Conservation (phyloP, 2,797 vertebrate genomes). For the Alfaro cultratus region DNA sequence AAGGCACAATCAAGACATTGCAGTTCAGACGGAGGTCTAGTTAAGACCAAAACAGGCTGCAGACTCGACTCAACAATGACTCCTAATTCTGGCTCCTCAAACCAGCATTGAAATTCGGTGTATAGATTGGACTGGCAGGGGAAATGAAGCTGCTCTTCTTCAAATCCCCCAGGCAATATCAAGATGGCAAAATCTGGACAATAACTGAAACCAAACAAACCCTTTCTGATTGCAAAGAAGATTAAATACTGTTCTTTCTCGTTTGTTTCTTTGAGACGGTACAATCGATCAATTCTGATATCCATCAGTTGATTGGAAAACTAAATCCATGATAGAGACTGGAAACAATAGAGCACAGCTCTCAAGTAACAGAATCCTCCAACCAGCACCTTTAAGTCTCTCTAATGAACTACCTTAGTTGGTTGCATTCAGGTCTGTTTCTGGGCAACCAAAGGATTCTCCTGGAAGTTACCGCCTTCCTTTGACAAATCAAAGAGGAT, state of each 20-base stretch:
- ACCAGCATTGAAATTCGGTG: neutral
- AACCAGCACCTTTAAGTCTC: conserved; percentile 11
- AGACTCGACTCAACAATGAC: conserved; percentile 2
- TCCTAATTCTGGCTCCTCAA: neutral
- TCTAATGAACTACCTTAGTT: conserved; percentile 15
- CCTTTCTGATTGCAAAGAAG: neutral
- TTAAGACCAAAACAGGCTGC: neutral
- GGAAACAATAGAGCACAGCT: neutral
- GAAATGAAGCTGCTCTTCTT: conserved; percentile 2
- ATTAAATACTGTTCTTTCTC: neutral
- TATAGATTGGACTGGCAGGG: neutral
- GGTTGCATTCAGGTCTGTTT: conserved; percentile 19
- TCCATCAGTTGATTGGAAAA: conserved; percentile 4
- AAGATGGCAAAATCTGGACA: neutral
- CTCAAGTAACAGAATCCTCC: conserved; percentile 9
- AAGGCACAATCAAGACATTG: conserved; percentile 17
- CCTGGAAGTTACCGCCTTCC: conserved; percentile 9
- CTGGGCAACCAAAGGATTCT: conserved; percentile 15
- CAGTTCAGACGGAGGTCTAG: neutral
- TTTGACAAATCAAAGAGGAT: conserved; percentile 6
- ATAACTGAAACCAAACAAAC: neutral
- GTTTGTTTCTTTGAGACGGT: conserved; percentile 4
- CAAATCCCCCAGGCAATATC: neutral
- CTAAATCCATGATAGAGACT: neutral
- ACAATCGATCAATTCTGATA: neutral